Percentiles rank a stretch among this genome's conserved stretches.
These are phyloP conservation scores for Pholis gunnellus DNA, from an alignment of 2,113 vertebrate species.

Conservation along the genomic window DNA sequence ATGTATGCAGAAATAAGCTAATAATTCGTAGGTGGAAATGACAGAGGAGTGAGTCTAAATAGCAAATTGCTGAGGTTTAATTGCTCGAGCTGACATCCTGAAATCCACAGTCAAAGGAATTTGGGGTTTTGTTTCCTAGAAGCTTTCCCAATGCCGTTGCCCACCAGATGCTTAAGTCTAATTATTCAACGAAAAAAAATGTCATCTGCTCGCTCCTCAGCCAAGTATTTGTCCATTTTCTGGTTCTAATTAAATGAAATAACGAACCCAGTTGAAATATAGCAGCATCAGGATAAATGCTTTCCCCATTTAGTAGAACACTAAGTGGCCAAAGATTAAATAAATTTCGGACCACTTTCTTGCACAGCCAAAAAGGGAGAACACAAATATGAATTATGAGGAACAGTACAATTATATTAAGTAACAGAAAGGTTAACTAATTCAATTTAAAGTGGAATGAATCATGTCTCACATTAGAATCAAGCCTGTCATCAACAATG, in stretches of 20 bases:
- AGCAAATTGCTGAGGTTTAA: conserved; percentile 5
- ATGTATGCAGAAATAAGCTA: conserved; percentile 21
- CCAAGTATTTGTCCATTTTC: conserved; percentile 72
- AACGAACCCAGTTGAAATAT: conserved; percentile 65
- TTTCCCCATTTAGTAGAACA: conserved; percentile 68
- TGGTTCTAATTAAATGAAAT: conserved; percentile 71
- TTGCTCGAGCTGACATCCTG: conserved; percentile 24
- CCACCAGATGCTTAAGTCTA: neutral
- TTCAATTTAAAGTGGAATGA: conserved; percentile 72
- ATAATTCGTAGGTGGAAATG: conserved; percentile 4
- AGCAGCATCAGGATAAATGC: conserved; percentile 62
- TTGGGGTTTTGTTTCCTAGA: neutral
- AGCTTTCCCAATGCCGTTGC: neutral
- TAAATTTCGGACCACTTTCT: conserved; percentile 64
- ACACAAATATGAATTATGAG: conserved; percentile 73
- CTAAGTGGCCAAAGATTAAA: conserved; percentile 75
- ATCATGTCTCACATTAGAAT: conserved; percentile 42
- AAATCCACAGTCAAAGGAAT: neutral
- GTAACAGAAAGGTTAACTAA: conserved; percentile 77
- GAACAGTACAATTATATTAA: conserved; percentile 76
- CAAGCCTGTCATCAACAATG: conserved; percentile 59
- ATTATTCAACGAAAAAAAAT: conserved; percentile 16
- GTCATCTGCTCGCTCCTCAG: conserved; percentile 48
- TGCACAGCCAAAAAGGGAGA: conserved; percentile 52
- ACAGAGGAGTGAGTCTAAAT: conserved; percentile 15